Evolutionary conservation across 2,113 vertebrate genomes (phyloP), one percentile per base, ranked within the genome.

Genomic region (Lagopus leucura): DNA sequence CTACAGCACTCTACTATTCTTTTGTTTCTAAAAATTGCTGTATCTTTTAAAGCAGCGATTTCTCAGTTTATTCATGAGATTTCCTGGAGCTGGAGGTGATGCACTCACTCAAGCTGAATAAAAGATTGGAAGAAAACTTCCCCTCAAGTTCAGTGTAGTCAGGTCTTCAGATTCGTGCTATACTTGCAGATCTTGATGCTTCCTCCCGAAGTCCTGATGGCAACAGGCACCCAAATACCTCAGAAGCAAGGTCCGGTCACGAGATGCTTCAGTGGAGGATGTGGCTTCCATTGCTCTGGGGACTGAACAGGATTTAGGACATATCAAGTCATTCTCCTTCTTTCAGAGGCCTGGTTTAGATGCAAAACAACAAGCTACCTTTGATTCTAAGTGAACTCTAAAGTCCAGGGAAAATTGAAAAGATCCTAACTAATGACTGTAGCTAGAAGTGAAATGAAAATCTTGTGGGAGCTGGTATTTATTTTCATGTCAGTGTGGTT

Each of bases 21-120:
- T 71, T 34, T 75, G 30, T 54, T 87, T 76, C 84, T 93, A 89
- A 93, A 89, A 89, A 85, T 36, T 73, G 71, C 54, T 57, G 32
- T 19, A 25, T 48, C 30, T 93, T 5, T 75, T 82, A 48, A 72
- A 84, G 61, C 60, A 90, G 65, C 28, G 42, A 32, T 79, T 73
- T 57, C 83, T 48, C 66, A 76, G 9, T 22, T 22, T 43, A 78
- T 34, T 72, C 12, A 32, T 52, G 77, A 92, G 63, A 84, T 69
- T 87, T 65, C 57, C 52, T 82, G 66, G 70, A n/a, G 6, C 22
- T 69, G 30, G 36, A 71, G 77, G 70, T 82, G 74, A 38, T 38
- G 48, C 24, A 32, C 67, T 75, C 70, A 6, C 27, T 86, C 32
- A 1, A 28, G 24, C 40, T 75, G 54, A 87, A 72, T 78, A 75